Percentiles rank a stretch among this genome's conserved stretches.
phyloP scores from a whole-genome alignment of 1,140 invertebrate genomes.

The Neodiprion pinetum region DNA sequence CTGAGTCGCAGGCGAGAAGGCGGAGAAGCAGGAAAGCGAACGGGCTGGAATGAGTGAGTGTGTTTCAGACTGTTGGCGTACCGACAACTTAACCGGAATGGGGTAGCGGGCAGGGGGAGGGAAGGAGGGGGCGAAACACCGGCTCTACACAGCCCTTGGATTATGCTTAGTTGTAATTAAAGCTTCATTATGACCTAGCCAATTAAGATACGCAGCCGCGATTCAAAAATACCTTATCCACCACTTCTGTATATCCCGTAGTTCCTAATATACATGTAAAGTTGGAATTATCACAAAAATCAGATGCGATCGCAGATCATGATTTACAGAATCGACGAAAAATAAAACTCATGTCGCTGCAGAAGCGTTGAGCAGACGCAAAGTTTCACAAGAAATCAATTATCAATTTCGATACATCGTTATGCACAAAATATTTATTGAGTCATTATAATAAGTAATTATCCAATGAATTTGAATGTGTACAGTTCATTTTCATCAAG shows the following conservation, averaged over 20 bases:
- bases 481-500: conserved; percentile 29
- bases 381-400: too few relatives aligned
- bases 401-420: too few relatives aligned
- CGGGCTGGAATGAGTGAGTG: not conserved
- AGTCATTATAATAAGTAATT: too few relatives aligned
- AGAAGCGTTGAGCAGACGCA: too few relatives aligned
- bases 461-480: too few relatives aligned
- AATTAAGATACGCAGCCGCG: conserved; percentile 20
- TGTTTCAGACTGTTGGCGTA: not conserved
- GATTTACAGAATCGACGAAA: too few relatives aligned
- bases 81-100: conserved; percentile 2
- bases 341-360: too few relatives aligned
- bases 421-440: too few relatives aligned
- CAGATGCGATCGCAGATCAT: too few relatives aligned
- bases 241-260: too few relatives aligned
- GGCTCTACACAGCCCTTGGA: conserved; percentile 19
- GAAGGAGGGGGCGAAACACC: not conserved
- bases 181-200: conserved; percentile 23
- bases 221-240: not conserved
- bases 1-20: not conserved
- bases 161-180: conserved; percentile 32
- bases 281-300: not conserved
- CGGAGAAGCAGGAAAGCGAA: not conserved
- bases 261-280: not conserved
- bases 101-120: not conserved